Base-by-base conservation (phyloP, 92 coral and sea anemone genomes). In the Heliopora coerulea region DNA sequence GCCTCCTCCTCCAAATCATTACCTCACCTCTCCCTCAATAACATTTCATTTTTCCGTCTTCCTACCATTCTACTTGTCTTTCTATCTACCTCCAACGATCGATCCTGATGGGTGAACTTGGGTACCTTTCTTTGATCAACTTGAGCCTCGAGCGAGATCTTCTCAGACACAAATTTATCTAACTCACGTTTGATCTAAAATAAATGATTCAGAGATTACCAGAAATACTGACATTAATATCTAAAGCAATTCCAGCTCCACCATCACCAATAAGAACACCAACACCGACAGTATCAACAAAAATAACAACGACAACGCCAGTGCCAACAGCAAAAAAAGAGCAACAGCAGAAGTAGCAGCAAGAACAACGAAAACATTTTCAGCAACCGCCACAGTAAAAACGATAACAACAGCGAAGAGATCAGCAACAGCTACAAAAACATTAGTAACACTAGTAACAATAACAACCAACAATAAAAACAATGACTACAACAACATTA, bases 71-170 rank as follows among this genome's bases (percentile, higher is more conserved):
- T 46, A 10, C 52, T n/a, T 46, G 17, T n/a, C 15, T 7, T 15
- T 46, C 52, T 46, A 56, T 56, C 61, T 56, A 56, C 61, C 61
- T 50, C n/a, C 58, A 50, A 4, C 4, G 5, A 6, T 17, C 58
- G 7, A 15, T 46, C 52, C n/a, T 46, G 12, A 2, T 46, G 2
- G 31, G 1, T 23, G 15, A 48, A 25, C 62, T 48, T 8, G 20
- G 34, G 52, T 69, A 69, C 76, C 76, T 69, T 69, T 50, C 46
- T 69, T 34, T 54, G 17, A 69, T 54, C 61, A 28, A 69, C 46
- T 20, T 69, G 39, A 10, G 74, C 29, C 20, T 49, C 48, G 34
- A 52, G 63, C 24, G 30, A 46, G 11, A 56, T 24, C 23, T 61
- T 72, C 3, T 60, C 62, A 1, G 48, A 18, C 7, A 54, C 39